These are phyloP conservation scores for Drosophila falleni DNA, from an alignment of 2,888 invertebrate genomes.

Conservation along the genomic window DNA sequence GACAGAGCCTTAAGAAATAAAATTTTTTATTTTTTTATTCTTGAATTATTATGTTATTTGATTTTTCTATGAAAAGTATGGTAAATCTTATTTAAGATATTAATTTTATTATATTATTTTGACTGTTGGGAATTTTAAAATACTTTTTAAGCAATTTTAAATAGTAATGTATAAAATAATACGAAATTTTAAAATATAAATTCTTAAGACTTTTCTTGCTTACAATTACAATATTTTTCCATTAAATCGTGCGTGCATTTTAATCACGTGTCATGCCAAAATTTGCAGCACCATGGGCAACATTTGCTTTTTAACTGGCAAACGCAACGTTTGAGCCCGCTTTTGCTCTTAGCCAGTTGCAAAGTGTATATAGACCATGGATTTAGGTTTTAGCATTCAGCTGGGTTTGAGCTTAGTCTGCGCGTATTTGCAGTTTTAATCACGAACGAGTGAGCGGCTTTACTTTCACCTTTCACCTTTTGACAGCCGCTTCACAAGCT, in stretches of 20 bases:
- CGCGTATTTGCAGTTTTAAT: conserved; percentile 63
- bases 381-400: conserved; percentile 27
- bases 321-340: conserved; percentile 16
- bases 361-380: conserved; percentile 1
- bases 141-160: no score
- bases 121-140: no score
- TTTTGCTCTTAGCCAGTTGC: conserved; percentile 22
- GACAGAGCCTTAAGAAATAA: no score
- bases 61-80: no score
- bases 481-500: conserved; percentile 14
- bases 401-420: conserved; percentile 12
- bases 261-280: conserved; percentile 1
- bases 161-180: not conserved
- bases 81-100: no score
- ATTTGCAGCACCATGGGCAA: conserved; percentile 2
- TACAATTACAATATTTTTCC: not conserved
- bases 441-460: conserved; percentile 44
- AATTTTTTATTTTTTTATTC: no score
- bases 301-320: conserved; percentile 48
- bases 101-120: no score
- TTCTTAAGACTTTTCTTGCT: not conserved
- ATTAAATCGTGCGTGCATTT: not conserved
- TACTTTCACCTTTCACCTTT: conserved; percentile 59
- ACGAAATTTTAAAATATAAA: not conserved
- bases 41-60: no score